Evolutionary conservation across 2,113 vertebrate genomes (phyloP), one percentile per base, ranked within the genome.

Genomic region (Rhinogobius similis): DNA sequence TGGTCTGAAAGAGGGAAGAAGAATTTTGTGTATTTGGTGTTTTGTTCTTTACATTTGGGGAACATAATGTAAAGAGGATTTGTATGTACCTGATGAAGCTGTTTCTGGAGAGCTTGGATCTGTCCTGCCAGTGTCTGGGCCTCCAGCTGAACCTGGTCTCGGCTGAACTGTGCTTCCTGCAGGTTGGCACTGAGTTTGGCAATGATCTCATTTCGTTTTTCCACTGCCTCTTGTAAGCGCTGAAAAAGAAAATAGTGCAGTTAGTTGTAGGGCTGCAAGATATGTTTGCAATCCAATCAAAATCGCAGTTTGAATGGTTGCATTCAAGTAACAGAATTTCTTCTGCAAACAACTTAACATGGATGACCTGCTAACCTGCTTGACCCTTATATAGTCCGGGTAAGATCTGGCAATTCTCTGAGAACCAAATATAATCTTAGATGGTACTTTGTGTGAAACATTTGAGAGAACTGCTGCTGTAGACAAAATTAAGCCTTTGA

Each of bases 171-270:
- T 0, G 87, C 87, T 73, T 91, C 87, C 69, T 95, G 94, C 61
- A 95, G 91, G 90, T 93, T 94, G 39, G 65, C 66, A 39, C 91
- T 93, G 43, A 95, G 89, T 73, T 84, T 93, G 29, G 89, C 67
- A 66, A 96, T 94, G 20, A 95, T 91, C 50, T 93, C 93, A 81
- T 94, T 93, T n/a, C 93, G 89, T 68, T 95, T 93, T 75, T 94
- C 93, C 23, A 94, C 88, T 0, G 91, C 93, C 14, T 73, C 70
- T 79, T 94, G 90, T 16, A 95, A 81, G 56, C 92, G 92, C 94
- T 95, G 72, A 58, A 39, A 68, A 23, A 71, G 43, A 8, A 6
- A 53, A 0, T 2, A 2, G 20, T 63, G 2, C 29, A 21, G 21
- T 36, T 11, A 43, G 20, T 23, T 62, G 32, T 1, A 10, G 32